These are phyloP conservation scores for Meteorus colon DNA, from an alignment of 2,888 invertebrate species.

Conservation along the genomic window DNA sequence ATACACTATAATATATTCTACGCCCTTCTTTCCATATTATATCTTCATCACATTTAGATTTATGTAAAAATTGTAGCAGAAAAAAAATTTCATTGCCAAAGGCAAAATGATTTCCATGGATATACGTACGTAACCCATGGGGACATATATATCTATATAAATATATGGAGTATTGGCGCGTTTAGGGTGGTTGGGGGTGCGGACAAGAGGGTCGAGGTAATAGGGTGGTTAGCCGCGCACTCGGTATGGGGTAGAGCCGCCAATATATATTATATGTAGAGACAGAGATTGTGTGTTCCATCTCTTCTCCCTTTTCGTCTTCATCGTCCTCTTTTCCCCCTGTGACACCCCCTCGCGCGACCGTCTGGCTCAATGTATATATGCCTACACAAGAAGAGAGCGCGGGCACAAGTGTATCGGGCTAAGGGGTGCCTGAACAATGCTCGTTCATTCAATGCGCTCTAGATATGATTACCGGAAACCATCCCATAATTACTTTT, in stretches of 20 bases:
- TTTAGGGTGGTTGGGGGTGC: constrained; percentile 21
- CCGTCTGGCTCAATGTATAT: constrained; percentile 27
- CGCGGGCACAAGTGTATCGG: constrained; percentile 61
- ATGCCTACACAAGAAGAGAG: constrained; percentile 32
- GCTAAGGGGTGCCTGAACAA: constrained; percentile 71
- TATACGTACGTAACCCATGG: background rate
- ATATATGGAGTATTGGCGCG: background rate
- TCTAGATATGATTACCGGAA: constrained; percentile 73
- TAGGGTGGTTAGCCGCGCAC: constrained; percentile 48
- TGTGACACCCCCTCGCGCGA: constrained; percentile 25
- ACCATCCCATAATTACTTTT: constrained; percentile 73
- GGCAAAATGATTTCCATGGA: background rate
- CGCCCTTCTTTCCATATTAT: background rate
- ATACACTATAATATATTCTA: too few species aligned
- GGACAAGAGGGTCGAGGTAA: constrained; percentile 40
- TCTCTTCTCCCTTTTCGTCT: constrained; percentile 4
- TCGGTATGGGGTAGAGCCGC: constrained; percentile 26
- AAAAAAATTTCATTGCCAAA: constrained; percentile 1
- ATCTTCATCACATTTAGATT: background rate
- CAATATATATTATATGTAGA: constrained; percentile 26
- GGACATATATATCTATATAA: background rate
- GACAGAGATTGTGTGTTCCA: constrained; percentile 29
- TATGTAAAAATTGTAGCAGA: background rate
- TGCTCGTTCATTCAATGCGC: constrained; percentile 71
- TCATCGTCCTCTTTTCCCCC: constrained; percentile 16